Base-by-base conservation (phyloP, 2,888 invertebrate species). In the Antitype chi region DNA sequence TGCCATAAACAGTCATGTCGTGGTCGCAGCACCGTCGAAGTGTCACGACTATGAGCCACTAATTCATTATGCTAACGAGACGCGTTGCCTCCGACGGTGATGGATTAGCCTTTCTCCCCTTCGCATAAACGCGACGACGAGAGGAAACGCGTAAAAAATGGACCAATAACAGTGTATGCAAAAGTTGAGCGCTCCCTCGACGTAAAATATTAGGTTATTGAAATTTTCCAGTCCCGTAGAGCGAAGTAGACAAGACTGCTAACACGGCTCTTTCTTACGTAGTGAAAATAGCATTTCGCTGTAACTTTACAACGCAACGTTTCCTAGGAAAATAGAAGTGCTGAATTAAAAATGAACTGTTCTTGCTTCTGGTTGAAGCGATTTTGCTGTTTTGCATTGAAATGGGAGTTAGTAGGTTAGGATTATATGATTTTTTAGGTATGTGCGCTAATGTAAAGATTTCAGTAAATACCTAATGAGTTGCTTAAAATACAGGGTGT, bases 31-130 rank as follows among this genome's bases (percentile, higher is more conserved):
- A 71, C 75, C 77, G 66, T 82, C 78, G 81, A 82, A 81, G 79
- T 89, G 88, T 88, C 88, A 85, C 69, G 71, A 74, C 73, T 87
- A 86, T 86, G 84, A 86, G 84, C 84, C 71, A 90, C 94, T 95
- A 95, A 96, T 96, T 96, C 94, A 96, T 96, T 96, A 96, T 96
- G 95, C 93, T 95, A 96, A 96, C 94, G 94, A 95, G 94, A 92
- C 92, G 86, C 91, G 87, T 93, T 96, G 96, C 91, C 93, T 85
- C 72, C 92, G 96, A 95, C 96, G 93, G 91, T 95, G 96, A 96
- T 95, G 93, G 95, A 96, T 96, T 94, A 93, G 89, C 89, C 77
- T 81, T 89, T 89, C 90, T 92, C 88, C 90, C 87, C 91, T 83
- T 80, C 85, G 85, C 88, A 89, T 88, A 90, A 91, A 89, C 84